Conservation (phyloP, 2,888 invertebrate genomes). For the Eristalis pertinax region DNA sequence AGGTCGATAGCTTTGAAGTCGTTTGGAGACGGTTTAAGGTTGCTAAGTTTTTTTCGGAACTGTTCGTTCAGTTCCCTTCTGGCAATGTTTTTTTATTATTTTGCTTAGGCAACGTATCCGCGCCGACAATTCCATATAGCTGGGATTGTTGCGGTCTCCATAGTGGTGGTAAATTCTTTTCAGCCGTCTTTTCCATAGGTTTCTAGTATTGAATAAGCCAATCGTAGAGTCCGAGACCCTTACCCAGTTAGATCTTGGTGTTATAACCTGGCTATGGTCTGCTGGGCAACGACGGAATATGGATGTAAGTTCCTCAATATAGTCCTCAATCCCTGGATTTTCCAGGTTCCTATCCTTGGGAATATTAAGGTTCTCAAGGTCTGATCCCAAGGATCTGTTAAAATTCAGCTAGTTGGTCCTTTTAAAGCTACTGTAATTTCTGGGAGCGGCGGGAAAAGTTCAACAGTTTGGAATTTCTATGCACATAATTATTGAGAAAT, state of each 20-base stretch:
- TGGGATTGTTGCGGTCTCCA: neutral
- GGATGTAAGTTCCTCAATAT: neutral
- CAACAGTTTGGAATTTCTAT: too few relatives aligned
- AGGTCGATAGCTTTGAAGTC: slow-evolving; percentile 2
- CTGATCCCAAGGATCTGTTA: neutral
- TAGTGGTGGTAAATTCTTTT: neutral
- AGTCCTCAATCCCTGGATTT: neutral
- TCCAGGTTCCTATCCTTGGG: neutral
- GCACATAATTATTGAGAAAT: too few relatives aligned
- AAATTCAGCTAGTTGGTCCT: too few relatives aligned
- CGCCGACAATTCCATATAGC: neutral
- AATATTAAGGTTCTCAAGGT: neutral
- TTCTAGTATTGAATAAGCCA: neutral
- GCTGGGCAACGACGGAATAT: neutral
- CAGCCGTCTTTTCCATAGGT: neutral
- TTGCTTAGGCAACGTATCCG: slow-evolving; percentile 2
- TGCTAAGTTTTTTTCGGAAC: neutral
- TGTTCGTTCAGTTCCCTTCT: neutral
- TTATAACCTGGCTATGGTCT: neutral
- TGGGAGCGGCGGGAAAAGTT: too few relatives aligned
- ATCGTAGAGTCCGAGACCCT: neutral
- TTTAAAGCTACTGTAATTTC: too few relatives aligned
- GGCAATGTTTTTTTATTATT: slow-evolving; percentile 2
- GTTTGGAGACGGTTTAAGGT: neutral
- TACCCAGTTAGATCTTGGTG: neutral